Conservation (phyloP, 2,888 invertebrate genomes). For the Lasioglossum morio region DNA sequence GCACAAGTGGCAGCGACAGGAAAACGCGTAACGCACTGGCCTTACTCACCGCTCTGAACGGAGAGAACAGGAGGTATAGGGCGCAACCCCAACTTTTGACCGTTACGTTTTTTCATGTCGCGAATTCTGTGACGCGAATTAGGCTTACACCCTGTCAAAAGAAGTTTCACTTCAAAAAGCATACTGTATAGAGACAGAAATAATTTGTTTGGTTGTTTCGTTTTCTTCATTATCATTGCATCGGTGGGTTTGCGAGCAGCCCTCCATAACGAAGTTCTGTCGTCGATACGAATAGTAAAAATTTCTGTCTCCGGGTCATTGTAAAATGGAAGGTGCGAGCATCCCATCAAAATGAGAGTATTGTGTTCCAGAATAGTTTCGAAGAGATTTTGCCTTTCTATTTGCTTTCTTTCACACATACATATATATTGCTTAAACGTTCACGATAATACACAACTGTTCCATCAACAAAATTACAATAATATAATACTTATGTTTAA, state of each 20-base stretch:
- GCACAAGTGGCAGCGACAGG: no score
- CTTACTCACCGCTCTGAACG: no score
- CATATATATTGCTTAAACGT: conserved; percentile 35
- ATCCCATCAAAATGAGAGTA: conserved; percentile 50
- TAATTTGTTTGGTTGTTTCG: conserved; percentile 46
- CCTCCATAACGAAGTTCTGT: conserved; percentile 51
- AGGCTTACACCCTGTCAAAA: no score
- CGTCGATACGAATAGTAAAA: conserved; percentile 45
- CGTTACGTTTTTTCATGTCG: no score
- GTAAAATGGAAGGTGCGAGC: conserved; percentile 62
- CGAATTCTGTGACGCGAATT: no score
- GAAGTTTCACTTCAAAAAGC: no score
- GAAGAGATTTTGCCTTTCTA: conserved; percentile 68
- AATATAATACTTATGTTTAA: conserved; percentile 50
- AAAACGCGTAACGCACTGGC: no score
- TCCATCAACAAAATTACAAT: conserved; percentile 25
- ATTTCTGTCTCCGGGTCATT: conserved; percentile 36
- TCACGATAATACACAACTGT: conserved; percentile 27
- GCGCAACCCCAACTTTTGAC: no score
- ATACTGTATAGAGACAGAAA: conserved; percentile 59
- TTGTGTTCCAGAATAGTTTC: conserved; percentile 40
- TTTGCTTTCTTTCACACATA: conserved; percentile 30
- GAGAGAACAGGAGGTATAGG: no score
- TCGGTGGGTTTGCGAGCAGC: conserved; percentile 53
- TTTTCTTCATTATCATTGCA: conserved; percentile 31